Percentiles rank a stretch among this genome's conserved stretches.
phyloP scores from a whole-genome alignment of 2,113 vertebrate genomes.

The Microcebus murinus region DNA sequence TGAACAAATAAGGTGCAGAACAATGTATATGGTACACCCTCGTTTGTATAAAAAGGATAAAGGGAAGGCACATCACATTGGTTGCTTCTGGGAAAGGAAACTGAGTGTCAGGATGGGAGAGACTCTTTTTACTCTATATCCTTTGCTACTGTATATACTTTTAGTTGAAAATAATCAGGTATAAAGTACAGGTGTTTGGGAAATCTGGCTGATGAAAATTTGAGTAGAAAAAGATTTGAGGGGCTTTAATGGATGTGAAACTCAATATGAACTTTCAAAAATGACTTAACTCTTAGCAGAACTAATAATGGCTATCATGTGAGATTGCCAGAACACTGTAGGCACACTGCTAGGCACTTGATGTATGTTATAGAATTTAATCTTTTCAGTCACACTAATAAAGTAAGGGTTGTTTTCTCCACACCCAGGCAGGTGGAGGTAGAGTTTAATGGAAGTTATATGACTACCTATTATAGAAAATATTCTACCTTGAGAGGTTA shows the following conservation, averaged over 20 bases:
- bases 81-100: constrained; percentile 9
- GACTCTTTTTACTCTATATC: background rate
- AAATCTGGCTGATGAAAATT: background rate
- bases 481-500: background rate
- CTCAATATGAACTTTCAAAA: background rate
- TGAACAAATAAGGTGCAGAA: background rate
- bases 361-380: background rate
- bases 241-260: background rate
- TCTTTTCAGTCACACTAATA: constrained; percentile 1
- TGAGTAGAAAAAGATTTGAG: background rate
- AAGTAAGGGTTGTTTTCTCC: background rate
- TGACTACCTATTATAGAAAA: background rate
- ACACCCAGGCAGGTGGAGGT: background rate
- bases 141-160: background rate
- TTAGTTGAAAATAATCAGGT: background rate
- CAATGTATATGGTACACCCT: background rate
- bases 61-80: background rate
- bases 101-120: background rate
- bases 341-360: background rate
- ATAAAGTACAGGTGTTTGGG: background rate
- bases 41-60: constrained; percentile 11
- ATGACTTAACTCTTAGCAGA: constrained; percentile 12
- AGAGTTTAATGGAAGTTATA: background rate
- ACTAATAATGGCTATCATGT: background rate
- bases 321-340: background rate